Base-by-base conservation (phyloP, 2,888 invertebrate species). In the Eupithecia pulchellata region DNA sequence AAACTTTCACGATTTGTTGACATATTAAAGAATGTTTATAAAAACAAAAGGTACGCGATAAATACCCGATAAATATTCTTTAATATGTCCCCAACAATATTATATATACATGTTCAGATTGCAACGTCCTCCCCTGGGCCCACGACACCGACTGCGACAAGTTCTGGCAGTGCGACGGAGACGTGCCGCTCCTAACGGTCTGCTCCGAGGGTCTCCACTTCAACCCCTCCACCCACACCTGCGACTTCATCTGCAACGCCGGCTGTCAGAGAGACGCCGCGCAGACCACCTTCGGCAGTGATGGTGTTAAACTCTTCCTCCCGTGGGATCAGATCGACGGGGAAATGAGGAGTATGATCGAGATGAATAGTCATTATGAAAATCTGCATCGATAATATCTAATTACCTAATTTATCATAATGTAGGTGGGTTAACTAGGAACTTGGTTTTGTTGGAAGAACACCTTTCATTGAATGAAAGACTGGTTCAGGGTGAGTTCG, bases 181-280 rank as follows among this genome's bases (percentile, higher is more conserved):
- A 82, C 0, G 69, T 71, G 0, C 78, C 85, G 1, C 78, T 84
- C 20, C 36, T 91, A 30, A 79, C 81, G 0, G 72, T 78, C 0
- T 94, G 93, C 74, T 76, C 91, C 1, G 88, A 90, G 78, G 93
- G 93, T 25, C 81, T 94, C 5, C 84, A 88, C 65, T 94, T 91
- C 83, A 93, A 93, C 65, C 80, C 79, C 0, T 75, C 42, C 0
- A 87, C 86, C 0, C 76, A 74, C 1, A 88, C 89, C 0, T 93
- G 93, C 66, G 93, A 93, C 72, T 92, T 90, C 64, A 83, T 82
- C 1, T 86, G 85, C 75, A 91, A 92, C 47, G 87, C 83, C 1
- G 82, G 82, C 1, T 93, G 92, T 58, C 78, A 80, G 0, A 81
- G 85, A 30, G 71, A 77, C 0, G 70, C 62, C 0, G 68, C 87